Evolutionary conservation across 2,888 invertebrate species (phyloP), one percentile per base, ranked within the genome.

Genomic region (Polydrusus pterygomalis): DNA sequence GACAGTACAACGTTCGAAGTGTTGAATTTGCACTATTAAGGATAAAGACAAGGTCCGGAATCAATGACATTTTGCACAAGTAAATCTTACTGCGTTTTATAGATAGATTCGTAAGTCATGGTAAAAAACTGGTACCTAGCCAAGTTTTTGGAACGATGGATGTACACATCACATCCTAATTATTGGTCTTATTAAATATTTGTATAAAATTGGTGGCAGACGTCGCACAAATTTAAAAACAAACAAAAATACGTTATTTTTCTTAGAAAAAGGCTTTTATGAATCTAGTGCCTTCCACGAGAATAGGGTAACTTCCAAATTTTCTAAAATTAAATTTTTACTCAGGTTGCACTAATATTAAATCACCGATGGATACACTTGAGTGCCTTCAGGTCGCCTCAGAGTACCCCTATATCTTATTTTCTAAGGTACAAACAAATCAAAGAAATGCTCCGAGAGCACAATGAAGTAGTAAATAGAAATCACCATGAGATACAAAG

Each of bases 1-100:
- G 86, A 86, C 63, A 81, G 82, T 75, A 82, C 86, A 43, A 83
- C 86, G 34, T 87, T 87, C 77, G 84, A 86, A 81, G 85, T 87
- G 67, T 82, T 87, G 75, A 84, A 83, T 78, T 79, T 84, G 70
- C 82, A 79, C 74, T 85, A 84, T 78, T 84, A 51, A 56, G 15
- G 25, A 74, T 20, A 10, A 15, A 15, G 20, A 47, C 18, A 18
- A 45, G 38, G 49, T 65, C 30, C 47, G 45, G 47, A 34, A 18
- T 38, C n/a, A n/a, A n/a, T 54, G 54, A 54, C 54, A 25, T 54
- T 54, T 25, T 54, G 5, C 9, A 47, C 15, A 47, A 51, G 25
- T 51, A 51, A 20, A 51, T 11, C 18, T 0, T 51, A 47, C 0
- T 18, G 13, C 20, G 11, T 20, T 11, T 51, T 49, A 49, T 49